phyloP scores from a whole-genome alignment of 2,888 invertebrate species.

The Malacosoma neustria region DNA sequence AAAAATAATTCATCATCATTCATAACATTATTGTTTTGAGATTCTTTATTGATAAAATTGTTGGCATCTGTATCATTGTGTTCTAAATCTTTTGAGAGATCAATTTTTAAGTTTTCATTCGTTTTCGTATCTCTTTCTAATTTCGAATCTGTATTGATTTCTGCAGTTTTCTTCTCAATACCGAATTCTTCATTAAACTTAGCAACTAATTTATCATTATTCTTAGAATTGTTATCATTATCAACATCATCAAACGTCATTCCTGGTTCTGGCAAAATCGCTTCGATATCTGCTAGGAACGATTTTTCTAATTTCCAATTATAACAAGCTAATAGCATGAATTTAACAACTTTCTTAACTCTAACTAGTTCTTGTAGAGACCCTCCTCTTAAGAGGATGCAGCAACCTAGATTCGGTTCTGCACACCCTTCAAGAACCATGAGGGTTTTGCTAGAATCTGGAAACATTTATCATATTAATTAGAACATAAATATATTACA shows the following conservation, averaged over 20 bases:
- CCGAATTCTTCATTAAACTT: slow-evolving; percentile 7
- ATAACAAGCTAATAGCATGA: slow-evolving; percentile 89
- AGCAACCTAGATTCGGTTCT: slow-evolving; percentile 87
- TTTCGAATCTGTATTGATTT: slow-evolving; percentile 5
- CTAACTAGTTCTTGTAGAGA: slow-evolving; percentile 81
- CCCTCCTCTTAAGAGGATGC: slow-evolving; percentile 89
- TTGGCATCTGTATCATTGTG: slow-evolving; percentile 20
- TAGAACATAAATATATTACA: no score
- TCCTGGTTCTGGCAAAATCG: slow-evolving; percentile 55
- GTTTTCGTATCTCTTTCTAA: slow-evolving; percentile 7
- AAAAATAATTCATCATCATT: slow-evolving; percentile 5
- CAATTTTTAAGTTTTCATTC: slow-evolving; percentile 2
- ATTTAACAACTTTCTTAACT: slow-evolving; percentile 88
- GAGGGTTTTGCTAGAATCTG: slow-evolving; percentile 85
- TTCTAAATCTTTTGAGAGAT: slow-evolving; percentile 10
- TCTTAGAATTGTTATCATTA: slow-evolving; percentile 15
- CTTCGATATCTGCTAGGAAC: slow-evolving; percentile 90
- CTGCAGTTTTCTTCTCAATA: not conserved
- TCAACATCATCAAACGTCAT: slow-evolving; percentile 49
- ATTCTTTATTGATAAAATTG: slow-evolving; percentile 13
- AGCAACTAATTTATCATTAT: slow-evolving; percentile 4
- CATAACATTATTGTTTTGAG: slow-evolving; percentile 7
- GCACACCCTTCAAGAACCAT: slow-evolving; percentile 96
- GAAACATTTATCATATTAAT: slow-evolving; percentile 2
- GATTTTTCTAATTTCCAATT: slow-evolving; percentile 95